phyloP scores from a whole-genome alignment of 2,113 vertebrate species.

The Guaruba guarouba region DNA sequence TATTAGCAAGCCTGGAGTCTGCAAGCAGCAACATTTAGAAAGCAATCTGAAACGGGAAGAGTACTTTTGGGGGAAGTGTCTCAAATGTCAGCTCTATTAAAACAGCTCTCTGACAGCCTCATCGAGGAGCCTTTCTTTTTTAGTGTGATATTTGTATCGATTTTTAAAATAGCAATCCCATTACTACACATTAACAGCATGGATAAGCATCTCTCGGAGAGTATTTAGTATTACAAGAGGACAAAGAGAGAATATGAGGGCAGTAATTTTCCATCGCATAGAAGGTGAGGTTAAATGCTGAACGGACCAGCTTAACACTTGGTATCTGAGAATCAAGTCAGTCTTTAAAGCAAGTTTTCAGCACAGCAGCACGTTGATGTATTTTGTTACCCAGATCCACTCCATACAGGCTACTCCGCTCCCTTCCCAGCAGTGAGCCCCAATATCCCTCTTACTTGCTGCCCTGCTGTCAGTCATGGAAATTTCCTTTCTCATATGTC shows the following conservation, averaged over 20 bases:
- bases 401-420: not conserved
- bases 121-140: slow-evolving; percentile 35
- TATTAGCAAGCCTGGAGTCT: slow-evolving; percentile 11
- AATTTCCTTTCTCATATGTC: not conserved
- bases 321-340: not conserved
- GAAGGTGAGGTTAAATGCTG: not conserved
- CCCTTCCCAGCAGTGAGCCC: not conserved
- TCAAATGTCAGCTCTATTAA: slow-evolving; percentile 58
- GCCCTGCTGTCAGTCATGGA: not conserved
- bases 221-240: slow-evolving; percentile 12
- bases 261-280: slow-evolving; percentile 55
- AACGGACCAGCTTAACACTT: not conserved
- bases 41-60: slow-evolving; percentile 46
- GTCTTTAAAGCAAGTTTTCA: not conserved
- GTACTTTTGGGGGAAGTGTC: slow-evolving; percentile 41
- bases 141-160: slow-evolving; percentile 55
- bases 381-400: not conserved
- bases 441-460: not conserved
- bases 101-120: slow-evolving; percentile 47
- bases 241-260: not conserved
- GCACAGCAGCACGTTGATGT: not conserved
- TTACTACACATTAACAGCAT: slow-evolving; percentile 66
- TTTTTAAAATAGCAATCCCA: slow-evolving; percentile 64
- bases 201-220: not conserved
- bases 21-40: slow-evolving; percentile 31